Base-by-base conservation (phyloP, 2,888 invertebrate genomes). In the Eudasyphora cyanicolor region DNA sequence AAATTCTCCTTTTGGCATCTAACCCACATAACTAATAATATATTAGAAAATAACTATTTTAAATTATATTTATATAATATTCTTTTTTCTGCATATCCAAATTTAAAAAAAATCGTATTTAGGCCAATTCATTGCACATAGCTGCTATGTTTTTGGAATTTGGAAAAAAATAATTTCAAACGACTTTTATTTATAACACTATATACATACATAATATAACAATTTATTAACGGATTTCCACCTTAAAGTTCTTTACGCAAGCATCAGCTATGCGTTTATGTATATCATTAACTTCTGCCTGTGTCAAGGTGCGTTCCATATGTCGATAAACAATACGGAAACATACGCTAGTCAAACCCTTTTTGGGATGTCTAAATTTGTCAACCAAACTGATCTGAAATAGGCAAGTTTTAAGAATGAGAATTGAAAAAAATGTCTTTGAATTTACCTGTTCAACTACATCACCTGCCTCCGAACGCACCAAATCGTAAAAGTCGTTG, bases 321-420 rank as follows among this genome's bases (percentile, higher is more conserved):
- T 98, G 98, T 71, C 99, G 94, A 90, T 99, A 99, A 0, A 96
- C 93, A 86, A 99, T 97, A 87, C 96, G 94, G 91, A 98, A 99
- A 91, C 98, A 98, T 79, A 98, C 95, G 86, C 99, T 99, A 32
- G 93, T 94, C 88, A 94, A 95, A 60, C 96, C 95, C 4, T 94
- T 95, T 92, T 98, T 98, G 0, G 97, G 96, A 93, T 99, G 96
- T 69, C 93, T 92, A 91, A 97, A 99, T 88, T 96, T 94, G 92
- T 99, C 99, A 73, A 97, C 94, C 8, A 98, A 92, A 84, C 93
- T 93, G 6, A 98, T 97, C 95, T 96, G 92, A 93, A 76, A 27
- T 29, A n/a, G 32, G 8, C 17, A 76, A 49, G 4, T 27, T 12
- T n/a, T 29, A 82, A 17, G 57, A 51, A 57, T 29, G 42, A 54